Base-by-base conservation (phyloP, 2,113 vertebrate species). In the Dipodomys stephensi region DNA sequence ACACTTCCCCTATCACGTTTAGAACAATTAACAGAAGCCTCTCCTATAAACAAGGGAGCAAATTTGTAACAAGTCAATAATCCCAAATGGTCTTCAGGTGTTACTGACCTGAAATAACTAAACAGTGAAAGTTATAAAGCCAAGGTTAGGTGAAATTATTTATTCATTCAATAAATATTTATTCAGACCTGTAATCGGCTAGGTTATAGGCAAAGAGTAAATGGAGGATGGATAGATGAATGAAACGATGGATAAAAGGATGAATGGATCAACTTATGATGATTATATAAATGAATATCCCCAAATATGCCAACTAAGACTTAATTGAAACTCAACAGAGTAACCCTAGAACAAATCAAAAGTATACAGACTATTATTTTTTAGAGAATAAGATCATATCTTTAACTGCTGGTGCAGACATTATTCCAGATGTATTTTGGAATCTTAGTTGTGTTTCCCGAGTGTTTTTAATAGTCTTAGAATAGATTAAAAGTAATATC, bases 1-100 rank as follows among this genome's bases (percentile, higher is more conserved):
- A 49, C 2, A 49, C 0, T 25, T 95, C 64, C 94, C 25, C 60
- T 91, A 9, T 83, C 92, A 88, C 76, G 23, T 87, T 35, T 77
- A n/a, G 27, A 95, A 91, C 2, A 93, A 78, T 46, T 62, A 88
- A 90, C n/a, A 94, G 69, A 93, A 25, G 87, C 15, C 92, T 32
- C 12, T 81, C 87, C 62, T 62, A 32, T 88, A 78, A 88, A 80
- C 64, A 39, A 39, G 39, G 39, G 53, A 49, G 65, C 22, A 18
- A 62, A 67, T 10, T 35, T 86, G 19, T 85, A 76, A 13, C n/a
- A 81, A 92, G 27, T 2, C 27, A 27, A 25, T 53, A 53, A 13
- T n/a, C 74, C 28, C 19, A 68, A 46, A 73, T 57, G 22, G 35
- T 65, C 44, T 88, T 44, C 1, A n/a, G 22, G 18, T 49, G 30